phyloP scores from a whole-genome alignment of 2,113 vertebrate genomes.

The Grammomys dolichurus region DNA sequence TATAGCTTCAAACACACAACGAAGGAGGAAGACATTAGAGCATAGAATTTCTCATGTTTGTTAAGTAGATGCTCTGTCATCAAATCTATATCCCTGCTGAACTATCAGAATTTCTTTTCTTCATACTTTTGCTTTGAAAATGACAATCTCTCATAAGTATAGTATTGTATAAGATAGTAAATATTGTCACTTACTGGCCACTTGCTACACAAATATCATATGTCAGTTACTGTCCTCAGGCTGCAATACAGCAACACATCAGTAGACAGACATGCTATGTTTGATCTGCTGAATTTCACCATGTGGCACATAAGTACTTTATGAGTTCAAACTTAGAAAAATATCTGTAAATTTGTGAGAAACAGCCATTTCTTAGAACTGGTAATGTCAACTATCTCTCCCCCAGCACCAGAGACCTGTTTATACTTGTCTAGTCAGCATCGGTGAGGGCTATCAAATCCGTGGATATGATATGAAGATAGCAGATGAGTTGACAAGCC shows the following conservation, averaged over 20 bases:
- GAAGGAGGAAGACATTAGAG: neutral
- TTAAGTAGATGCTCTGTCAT: neutral
- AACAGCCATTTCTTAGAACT: neutral
- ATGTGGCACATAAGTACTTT: neutral
- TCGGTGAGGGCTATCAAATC: neutral
- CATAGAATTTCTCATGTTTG: neutral
- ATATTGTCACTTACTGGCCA: neutral
- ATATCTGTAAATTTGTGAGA: neutral
- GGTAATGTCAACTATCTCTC: neutral
- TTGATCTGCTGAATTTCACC: neutral
- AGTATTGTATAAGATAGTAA: neutral
- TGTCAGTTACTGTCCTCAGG: neutral
- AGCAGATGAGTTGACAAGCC: neutral
- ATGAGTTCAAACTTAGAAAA: neutral
- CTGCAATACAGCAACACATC: neutral
- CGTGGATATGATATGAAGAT: neutral
- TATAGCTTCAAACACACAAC: neutral
- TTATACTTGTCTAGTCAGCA: neutral
- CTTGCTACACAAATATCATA: neutral
- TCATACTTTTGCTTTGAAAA: neutral
- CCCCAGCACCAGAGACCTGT: neutral
- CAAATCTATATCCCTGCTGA: neutral
- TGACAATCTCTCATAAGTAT: conserved; percentile 1
- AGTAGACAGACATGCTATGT: neutral
- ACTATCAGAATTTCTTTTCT: neutral